Evolutionary conservation across 2,888 invertebrate species (phyloP).

Genomic region (Mactromeris polynyma): DNA sequence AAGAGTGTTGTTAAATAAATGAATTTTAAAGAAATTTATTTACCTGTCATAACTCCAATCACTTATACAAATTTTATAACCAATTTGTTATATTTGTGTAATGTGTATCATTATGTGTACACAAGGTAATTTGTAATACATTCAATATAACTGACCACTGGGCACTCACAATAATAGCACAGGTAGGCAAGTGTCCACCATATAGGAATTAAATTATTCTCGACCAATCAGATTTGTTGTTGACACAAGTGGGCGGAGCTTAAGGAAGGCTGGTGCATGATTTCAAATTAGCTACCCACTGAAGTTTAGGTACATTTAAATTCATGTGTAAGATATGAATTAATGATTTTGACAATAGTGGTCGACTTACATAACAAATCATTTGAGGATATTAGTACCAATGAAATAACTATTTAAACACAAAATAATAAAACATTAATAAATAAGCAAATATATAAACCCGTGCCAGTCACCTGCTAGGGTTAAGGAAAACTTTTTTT

Average conservation of each 20-base stretch:
- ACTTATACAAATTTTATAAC: neutral
- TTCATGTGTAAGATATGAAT: too few species aligned
- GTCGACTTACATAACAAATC: too few species aligned
- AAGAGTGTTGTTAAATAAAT: neutral
- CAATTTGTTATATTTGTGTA: neutral
- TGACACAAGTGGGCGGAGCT: neutral
- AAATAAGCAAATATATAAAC: too few species aligned
- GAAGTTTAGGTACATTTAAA: too few species aligned
- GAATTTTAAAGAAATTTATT: neutral
- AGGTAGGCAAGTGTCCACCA: neutral
- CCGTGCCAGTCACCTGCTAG: too few species aligned
- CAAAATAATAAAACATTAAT: neutral
- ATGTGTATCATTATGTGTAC: neutral
- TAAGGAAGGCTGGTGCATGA: neutral
- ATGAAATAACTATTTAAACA: neutral
- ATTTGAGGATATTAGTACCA: too few species aligned
- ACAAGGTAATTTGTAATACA: slow-evolving; percentile 10
- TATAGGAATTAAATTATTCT: slow-evolving; percentile 9
- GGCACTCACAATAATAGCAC: neutral
- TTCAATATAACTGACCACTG: slow-evolving; percentile 14
- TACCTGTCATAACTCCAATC: slow-evolving; percentile 4
- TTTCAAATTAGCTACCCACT: neutral
- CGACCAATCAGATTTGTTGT: neutral
- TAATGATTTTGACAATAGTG: too few species aligned
- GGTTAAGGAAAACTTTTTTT: too few species aligned